These are phyloP conservation scores for Indri indri DNA, from an alignment of 2,113 vertebrate species.

Conservation along the genomic window DNA sequence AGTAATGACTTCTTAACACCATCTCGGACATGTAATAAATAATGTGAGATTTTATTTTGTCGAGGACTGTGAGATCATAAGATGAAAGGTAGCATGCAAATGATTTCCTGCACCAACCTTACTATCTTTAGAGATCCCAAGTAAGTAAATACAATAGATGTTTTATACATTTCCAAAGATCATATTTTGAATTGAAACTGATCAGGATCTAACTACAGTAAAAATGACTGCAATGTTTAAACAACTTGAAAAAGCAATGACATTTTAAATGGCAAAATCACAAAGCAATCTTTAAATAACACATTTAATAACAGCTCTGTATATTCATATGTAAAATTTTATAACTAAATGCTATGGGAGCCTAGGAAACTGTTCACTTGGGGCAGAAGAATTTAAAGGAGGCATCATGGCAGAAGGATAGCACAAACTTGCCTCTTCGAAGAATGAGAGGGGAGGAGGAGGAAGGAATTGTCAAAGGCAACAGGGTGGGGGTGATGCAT, in stretches of 20 bases:
- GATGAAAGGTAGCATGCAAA: neutral
- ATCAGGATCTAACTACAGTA: neutral
- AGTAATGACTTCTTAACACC: neutral
- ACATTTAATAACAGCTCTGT: neutral
- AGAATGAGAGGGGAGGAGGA: neutral
- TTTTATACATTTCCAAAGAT: neutral
- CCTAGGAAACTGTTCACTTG: neutral
- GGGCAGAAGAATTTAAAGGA: neutral
- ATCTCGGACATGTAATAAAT: neutral
- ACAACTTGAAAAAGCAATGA: neutral
- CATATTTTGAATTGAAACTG: neutral
- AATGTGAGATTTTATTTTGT: neutral
- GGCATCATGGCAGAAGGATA: neutral
- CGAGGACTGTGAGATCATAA: neutral
- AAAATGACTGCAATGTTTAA: slow-evolving; percentile 11
- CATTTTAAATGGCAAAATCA: neutral
- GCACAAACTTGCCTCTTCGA: neutral
- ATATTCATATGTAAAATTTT: neutral
- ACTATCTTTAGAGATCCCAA: neutral
- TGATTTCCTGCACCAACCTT: neutral
- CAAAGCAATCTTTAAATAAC: neutral
- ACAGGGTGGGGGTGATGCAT: accelerated
- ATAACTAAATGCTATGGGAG: neutral
- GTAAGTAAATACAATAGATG: neutral
- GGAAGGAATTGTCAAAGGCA: neutral